These are phyloP conservation scores for Macquaria australasica DNA, from an alignment of 2,113 vertebrate genomes.

Conservation along the genomic window DNA sequence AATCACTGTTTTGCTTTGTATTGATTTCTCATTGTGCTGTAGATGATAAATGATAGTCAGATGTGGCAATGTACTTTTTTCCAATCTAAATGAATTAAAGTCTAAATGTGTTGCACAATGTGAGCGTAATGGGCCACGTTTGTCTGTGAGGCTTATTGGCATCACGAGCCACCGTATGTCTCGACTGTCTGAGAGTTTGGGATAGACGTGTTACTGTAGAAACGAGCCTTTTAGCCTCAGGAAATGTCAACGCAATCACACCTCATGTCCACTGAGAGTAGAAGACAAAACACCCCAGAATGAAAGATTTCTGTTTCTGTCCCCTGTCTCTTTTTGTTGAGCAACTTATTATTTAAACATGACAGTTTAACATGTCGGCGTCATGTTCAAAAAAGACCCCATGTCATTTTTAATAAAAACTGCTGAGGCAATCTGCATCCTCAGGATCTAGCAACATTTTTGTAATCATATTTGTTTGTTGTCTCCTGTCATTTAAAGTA, in stretches of 20 bases:
- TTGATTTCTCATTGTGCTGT: conserved; percentile 68
- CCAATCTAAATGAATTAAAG: conserved; percentile 47
- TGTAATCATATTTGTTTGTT: no score
- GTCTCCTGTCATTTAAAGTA: no score
- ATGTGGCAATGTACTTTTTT: conserved; percentile 37
- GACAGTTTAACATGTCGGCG: conserved; percentile 2
- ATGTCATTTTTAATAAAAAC: not conserved
- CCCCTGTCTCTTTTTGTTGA: not conserved
- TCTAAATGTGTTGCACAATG: conserved; percentile 30
- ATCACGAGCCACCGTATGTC: conserved; percentile 16
- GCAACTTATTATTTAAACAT: not conserved
- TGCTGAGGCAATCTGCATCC: not conserved
- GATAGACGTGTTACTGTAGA: conserved; percentile 56
- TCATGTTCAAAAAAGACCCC: not conserved
- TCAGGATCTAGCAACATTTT: not conserved
- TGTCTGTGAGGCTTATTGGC: conserved; percentile 32
- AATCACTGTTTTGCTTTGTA: conserved; percentile 57
- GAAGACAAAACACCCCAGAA: conserved; percentile 44
- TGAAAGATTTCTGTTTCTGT: conserved; percentile 22
- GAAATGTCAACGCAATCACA: conserved; percentile 72
- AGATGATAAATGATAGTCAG: conserved; percentile 66
- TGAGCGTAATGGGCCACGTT: conserved; percentile 29
- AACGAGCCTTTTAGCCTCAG: conserved; percentile 58
- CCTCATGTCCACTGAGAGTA: conserved; percentile 36
- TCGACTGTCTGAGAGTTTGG: conserved; percentile 25